phyloP scores from a whole-genome alignment of 2,797 vertebrate genomes.

The Dallia pectoralis region DNA sequence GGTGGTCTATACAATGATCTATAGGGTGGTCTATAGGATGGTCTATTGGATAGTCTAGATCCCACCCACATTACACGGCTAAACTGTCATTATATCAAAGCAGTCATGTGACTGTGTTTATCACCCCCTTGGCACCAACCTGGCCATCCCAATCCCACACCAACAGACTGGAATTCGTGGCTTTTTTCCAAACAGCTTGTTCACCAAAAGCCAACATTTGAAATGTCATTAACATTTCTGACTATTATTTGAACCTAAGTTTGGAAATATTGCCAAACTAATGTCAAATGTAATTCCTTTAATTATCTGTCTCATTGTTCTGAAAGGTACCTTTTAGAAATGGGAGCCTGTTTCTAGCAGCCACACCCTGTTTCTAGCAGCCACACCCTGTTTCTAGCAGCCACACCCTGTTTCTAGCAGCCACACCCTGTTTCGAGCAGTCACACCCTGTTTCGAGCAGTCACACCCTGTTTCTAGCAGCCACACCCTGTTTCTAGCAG shows the following conservation, averaged over 20 bases:
- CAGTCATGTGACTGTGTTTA: too few relatives aligned
- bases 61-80: too few relatives aligned
- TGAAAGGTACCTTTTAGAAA: conserved; percentile 47
- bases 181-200: conserved; percentile 15
- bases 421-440: conserved; percentile 9
- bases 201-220: too few relatives aligned
- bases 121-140: too few relatives aligned
- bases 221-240: too few relatives aligned
- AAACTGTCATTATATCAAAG: too few relatives aligned
- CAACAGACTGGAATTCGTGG: conserved; percentile 16
- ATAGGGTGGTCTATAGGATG: too few relatives aligned
- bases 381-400: conserved; percentile 10
- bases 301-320: conserved; percentile 47
- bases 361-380: conserved; percentile 11
- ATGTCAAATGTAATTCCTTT: neutral
- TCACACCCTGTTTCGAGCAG: conserved; percentile 8
- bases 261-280: too few relatives aligned
- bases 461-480: conserved; percentile 10
- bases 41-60: too few relatives aligned
- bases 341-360: conserved; percentile 13
- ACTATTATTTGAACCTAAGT: too few relatives aligned
- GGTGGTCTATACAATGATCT: too few relatives aligned
- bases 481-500: conserved; percentile 10
- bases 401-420: conserved; percentile 10
- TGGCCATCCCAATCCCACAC: too few relatives aligned